These are phyloP conservation scores for Hippolais icterina DNA, from an alignment of 2,113 vertebrate species.

Conservation along the genomic window DNA sequence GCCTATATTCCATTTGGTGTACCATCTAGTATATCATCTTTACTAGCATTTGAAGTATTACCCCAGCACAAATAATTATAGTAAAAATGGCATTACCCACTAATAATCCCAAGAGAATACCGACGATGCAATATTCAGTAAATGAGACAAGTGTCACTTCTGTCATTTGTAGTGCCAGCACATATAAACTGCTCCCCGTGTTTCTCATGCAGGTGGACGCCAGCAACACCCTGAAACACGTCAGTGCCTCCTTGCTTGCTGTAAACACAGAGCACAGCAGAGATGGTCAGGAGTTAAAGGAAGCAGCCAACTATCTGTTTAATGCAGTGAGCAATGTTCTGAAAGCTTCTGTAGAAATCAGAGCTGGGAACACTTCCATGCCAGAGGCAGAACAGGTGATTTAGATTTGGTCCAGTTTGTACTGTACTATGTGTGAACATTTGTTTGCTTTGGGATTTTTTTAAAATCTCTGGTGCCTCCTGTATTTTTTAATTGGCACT, in stretches of 20 bases:
- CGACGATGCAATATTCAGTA: not conserved
- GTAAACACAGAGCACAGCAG: constrained; percentile 57
- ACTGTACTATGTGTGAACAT: not conserved
- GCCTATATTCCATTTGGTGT: not conserved
- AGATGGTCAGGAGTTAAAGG: constrained; percentile 59
- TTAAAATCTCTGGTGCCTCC: not conserved
- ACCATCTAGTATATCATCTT: not conserved
- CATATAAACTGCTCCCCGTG: not conserved
- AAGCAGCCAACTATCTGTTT: constrained; percentile 78
- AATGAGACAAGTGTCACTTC: not conserved
- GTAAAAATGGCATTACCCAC: not conserved
- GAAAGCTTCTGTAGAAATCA: constrained; percentile 71
- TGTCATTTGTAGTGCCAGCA: not conserved
- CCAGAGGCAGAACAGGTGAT: constrained; percentile 59
- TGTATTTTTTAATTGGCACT: not conserved
- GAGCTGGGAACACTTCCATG: not conserved
- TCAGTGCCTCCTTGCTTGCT: constrained; percentile 80
- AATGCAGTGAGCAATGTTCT: constrained; percentile 85
- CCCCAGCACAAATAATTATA: not conserved
- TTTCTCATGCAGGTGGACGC: constrained; percentile 77
- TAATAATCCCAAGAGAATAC: not conserved
- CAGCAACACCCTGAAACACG: constrained; percentile 73
- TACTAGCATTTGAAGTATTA: not conserved
- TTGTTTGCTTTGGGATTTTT: not conserved
- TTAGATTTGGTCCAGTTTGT: not conserved